Base-by-base conservation (phyloP, 2,113 vertebrate species). In the Noturus placidus region DNA sequence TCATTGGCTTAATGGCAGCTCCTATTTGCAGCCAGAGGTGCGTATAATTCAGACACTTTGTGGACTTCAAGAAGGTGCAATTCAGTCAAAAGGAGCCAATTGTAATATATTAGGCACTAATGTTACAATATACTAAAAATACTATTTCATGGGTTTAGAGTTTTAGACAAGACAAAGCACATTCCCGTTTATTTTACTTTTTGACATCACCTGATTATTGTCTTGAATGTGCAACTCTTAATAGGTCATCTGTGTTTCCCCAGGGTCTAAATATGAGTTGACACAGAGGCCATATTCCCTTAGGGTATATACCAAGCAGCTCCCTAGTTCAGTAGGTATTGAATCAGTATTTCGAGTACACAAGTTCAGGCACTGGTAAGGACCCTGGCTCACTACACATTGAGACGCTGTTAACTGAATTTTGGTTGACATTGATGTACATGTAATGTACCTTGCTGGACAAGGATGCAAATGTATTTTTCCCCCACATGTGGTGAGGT, bases 1-100 rank as follows among this genome's bases (percentile, higher is more conserved):
- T 80, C 81, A 89, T 84, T 77, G 17, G 63, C 38, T 54, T 82
- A 81, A 83, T 77, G 83, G 81, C 81, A 84, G 42, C 87, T 84
- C 81, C 46, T 33, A 19, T 83, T 76, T 63, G 35, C 59, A 87
- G 87, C 63, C 65, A 4, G 79, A 74, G 67, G 67, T 86, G 74
- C 35, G 42, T 52, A 30, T 82, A 82, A 82, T 82, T 82, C 79
- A 2, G 35, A 82, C 79, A 82, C 79, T 61, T 38, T 61, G 79
- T 61, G 56, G 56, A 82, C 0, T 61, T 82, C 22, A 42, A 82
- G 35, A 61, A 61, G 79, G 52, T 38, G 54, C 69, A 38, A 59
- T 59, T 72, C 56, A 42, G 19, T 25, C 56, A 61, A 27, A 82
- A 61, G 56, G 79, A 61, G 33, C 13, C 79, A 61, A 61, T 82